Base-by-base conservation (phyloP, 2,888 invertebrate genomes). In the Sarcophaga variegata region DNA sequence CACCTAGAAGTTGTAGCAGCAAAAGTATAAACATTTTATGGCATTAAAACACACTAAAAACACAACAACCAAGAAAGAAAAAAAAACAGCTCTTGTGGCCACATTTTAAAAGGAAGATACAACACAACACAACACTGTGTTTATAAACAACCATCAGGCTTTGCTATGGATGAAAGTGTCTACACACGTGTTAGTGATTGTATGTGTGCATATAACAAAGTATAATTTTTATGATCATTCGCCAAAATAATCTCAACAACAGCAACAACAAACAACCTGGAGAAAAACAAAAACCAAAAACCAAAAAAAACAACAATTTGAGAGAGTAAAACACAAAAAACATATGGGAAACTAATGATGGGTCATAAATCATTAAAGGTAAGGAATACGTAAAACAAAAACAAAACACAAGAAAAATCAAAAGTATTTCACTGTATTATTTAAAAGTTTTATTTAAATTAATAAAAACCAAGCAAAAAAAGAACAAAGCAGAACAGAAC, bases 21-120 rank as follows among this genome's bases (percentile, higher is more conserved):
- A 54, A 54, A 54, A 54, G 86, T 85, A 63, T 84, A 76, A 75
- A 76, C 82, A 79, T 69, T 78, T 70, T 64, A 67, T 71, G 77
- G 83, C 64, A 81, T 74, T 72, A 71, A 74, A 89, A 89, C 80
- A 88, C 86, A 88, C 88, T 88, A 88, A 88, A 11, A 22, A 22
- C 22, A 22, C 22, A 22, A 22, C 22, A 22, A 22, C 22, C 22
- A 22, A 22, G 22, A 22, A 22, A 22, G 22, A 22, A 22, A 22
- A 22, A 49, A 54, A 54, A 54, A 54, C 14, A 54, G 17, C 54
- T 54, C 54, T 54, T 54, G 54, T 54, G 54, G 14, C 54, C 54
- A 54, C 54, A 81, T 63, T 67, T 54, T 22, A 79, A 81, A 76
- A 83, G 37, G 62, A 82, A 72, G 54, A 84, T 64, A 82, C 69